Evolutionary conservation across 2,113 vertebrate genomes (phyloP).

Genomic region (Sus scrofa): T2T-Sscrofa CM000821.6:53016001-53016500

Average conservation of each 20-base stretch:
- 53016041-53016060: too few species aligned
- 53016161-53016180: background rate
- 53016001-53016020: too few species aligned
- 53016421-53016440: background rate
- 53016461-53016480: background rate
- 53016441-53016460: background rate
- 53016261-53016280: background rate
- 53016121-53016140: background rate
- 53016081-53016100: background rate
- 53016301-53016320: background rate
- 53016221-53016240: background rate
- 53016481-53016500: background rate
- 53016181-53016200: background rate
- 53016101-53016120: background rate
- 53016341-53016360: background rate
- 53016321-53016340: background rate
- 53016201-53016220: background rate
- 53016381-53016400: background rate
- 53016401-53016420: background rate
- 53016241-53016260: background rate
- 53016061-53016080: too few species aligned
- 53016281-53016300: background rate
- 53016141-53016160: background rate
- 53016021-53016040: too few species aligned
- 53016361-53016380: background rate